phyloP scores from a whole-genome alignment of 2,797 vertebrate genomes.

The Hozukius guyotensis region DNA sequence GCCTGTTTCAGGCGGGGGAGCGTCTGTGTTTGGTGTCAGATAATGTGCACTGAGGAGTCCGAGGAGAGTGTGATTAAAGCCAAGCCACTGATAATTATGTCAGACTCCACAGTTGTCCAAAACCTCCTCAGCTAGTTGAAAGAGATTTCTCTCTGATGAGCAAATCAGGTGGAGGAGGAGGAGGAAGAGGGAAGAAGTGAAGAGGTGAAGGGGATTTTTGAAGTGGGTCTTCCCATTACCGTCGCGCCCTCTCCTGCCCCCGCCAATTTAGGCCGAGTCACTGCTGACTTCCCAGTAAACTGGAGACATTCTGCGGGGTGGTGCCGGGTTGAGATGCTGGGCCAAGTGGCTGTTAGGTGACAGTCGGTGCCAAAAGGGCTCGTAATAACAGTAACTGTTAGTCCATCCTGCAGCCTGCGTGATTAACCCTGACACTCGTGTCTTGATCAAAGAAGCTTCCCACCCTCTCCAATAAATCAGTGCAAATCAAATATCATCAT shows the following conservation, averaged over 20 bases:
- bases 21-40: conserved; percentile 80
- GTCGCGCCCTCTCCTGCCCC: conserved; percentile 68
- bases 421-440: conserved; percentile 22
- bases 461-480: neutral
- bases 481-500: neutral
- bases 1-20: conserved; percentile 76
- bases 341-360: conserved; percentile 40
- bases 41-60: conserved; percentile 74
- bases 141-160: conserved; percentile 80
- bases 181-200: conserved; percentile 48
- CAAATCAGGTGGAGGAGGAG: conserved; percentile 63
- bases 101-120: conserved; percentile 80
- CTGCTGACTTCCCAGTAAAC: conserved; percentile 54
- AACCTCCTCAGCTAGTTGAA: conserved; percentile 81
- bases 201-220: conserved; percentile 68
- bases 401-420: conserved; percentile 3
- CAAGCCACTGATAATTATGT: conserved; percentile 84
- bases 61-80: conserved; percentile 85
- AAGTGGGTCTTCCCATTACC: conserved; percentile 75
- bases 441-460: neutral
- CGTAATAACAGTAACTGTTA: conserved; percentile 1
- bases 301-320: conserved; percentile 36
- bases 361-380: neutral
- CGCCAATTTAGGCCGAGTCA: conserved; percentile 67
- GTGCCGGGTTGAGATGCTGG: conserved; percentile 31